Conservation (phyloP, 2,113 vertebrate genomes). For the Synchiropus splendidus region DNA sequence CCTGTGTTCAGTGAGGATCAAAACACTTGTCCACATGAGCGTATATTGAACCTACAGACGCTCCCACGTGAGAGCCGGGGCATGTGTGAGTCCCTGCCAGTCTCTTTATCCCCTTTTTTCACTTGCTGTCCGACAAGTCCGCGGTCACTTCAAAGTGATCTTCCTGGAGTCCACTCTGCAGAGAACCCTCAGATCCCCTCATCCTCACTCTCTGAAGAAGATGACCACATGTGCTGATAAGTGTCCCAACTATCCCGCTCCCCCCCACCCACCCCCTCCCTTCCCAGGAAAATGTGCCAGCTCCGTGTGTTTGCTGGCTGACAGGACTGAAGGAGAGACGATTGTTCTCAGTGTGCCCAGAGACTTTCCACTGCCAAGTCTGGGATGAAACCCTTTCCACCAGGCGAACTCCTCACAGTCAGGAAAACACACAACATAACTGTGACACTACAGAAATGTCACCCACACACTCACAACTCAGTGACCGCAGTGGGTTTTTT, state of each 20-base stretch:
- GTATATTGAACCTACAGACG: constrained; percentile 10
- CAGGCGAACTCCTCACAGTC: constrained; percentile 44
- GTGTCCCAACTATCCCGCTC: constrained; percentile 37
- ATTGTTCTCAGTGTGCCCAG: constrained; percentile 58
- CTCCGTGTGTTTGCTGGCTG: constrained; percentile 63
- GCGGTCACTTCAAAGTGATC: constrained; percentile 42
- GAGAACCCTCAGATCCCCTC: constrained; percentile 26
- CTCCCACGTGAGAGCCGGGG: constrained; percentile 12
- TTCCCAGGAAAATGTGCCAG: constrained; percentile 63
- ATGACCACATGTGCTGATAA: constrained; percentile 14
- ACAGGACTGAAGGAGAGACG: constrained; percentile 50
- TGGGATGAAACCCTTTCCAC: constrained; percentile 54
- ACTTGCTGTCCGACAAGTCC: constrained; percentile 30
- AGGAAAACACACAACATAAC: constrained; percentile 7
- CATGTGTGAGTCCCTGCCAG: constrained; percentile 13
- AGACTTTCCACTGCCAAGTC: constrained; percentile 61
- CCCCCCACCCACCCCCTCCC: constrained; percentile 26
- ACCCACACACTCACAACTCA: constrained; percentile 1
- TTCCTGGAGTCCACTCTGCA: constrained; percentile 41
- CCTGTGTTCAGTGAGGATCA: constrained; percentile 2
- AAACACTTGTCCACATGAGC: constrained; percentile 23
- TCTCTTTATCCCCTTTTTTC: too few relatives aligned
- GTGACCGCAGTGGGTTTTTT: neutral
- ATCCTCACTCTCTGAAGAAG: constrained; percentile 31
- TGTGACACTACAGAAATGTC: constrained; percentile 36